A percentile compares a stretch with the other conserved stretches of the same genome.
Conservation (phyloP, 2,797 vertebrate genomes). For the Emydoidea blandingii region DNA sequence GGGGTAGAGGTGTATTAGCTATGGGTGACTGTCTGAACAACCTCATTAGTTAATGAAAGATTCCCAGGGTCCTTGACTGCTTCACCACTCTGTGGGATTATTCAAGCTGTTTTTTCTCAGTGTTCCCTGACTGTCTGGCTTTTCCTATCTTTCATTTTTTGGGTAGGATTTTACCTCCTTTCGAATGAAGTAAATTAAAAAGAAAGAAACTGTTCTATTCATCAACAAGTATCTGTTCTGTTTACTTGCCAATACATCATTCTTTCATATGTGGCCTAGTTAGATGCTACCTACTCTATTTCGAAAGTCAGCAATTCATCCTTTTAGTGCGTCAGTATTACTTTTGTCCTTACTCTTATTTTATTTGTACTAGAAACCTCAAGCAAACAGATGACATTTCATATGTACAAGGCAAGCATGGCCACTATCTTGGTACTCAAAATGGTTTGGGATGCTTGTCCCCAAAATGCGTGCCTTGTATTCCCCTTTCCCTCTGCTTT, state of each 20-base stretch:
- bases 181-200: neutral
- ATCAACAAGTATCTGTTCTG: neutral
- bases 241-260: neutral
- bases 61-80: neutral
- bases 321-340: neutral
- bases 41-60: neutral
- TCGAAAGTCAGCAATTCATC: neutral
- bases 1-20: neutral
- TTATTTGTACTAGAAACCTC: neutral
- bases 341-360: neutral
- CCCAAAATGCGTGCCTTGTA: neutral
- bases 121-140: neutral
- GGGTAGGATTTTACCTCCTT: neutral
- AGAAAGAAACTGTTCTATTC: neutral
- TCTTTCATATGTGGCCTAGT: neutral
- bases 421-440: neutral
- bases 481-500: neutral
- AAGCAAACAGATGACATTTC: neutral
- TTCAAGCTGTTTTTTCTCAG: neutral
- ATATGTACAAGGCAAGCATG: neutral
- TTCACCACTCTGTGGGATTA: neutral
- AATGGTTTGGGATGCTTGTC: neutral
- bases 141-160: neutral
- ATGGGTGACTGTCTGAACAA: neutral
- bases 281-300: neutral